phyloP scores from a whole-genome alignment of 2,113 vertebrate genomes.

The Hyla sarda region DNA sequence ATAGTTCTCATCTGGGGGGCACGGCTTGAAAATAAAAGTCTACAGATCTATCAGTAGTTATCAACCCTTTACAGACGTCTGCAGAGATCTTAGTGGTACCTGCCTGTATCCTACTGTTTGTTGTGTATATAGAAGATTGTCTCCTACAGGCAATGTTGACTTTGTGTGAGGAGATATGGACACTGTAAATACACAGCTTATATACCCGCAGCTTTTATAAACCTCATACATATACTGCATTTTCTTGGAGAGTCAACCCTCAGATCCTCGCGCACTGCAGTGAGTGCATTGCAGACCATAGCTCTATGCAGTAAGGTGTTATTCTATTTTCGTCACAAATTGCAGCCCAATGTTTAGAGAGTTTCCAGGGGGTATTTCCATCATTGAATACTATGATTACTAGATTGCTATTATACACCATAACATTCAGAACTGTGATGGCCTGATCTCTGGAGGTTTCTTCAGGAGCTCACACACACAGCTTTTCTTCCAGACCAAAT shows the following conservation, averaged over 20 bases:
- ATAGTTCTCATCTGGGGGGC: background rate
- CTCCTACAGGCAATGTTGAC: constrained; percentile 1
- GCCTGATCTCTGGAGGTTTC: no score
- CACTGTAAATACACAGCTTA: background rate
- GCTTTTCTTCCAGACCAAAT: no score
- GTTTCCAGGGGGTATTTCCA: background rate
- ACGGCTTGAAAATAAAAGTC: background rate
- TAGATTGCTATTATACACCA: no score
- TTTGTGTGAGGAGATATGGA: background rate
- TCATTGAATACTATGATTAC: no score
- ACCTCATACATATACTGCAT: background rate
- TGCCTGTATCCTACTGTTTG: background rate
- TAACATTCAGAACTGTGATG: no score
- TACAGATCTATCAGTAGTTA: background rate
- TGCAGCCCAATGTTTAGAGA: background rate
- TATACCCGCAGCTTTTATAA: background rate
- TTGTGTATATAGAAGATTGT: constrained; percentile 1
- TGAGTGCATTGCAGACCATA: background rate
- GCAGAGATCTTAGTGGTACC: background rate
- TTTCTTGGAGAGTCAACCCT: background rate
- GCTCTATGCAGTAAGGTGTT: background rate
- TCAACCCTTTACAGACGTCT: background rate
- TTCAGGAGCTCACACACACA: no score
- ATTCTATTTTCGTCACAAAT: background rate
- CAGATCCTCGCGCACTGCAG: background rate